Percentiles rank a stretch among this genome's conserved stretches.
These are phyloP conservation scores for Cosmia pyralina DNA, from an alignment of 2,888 invertebrate species.

Conservation along the genomic window DNA sequence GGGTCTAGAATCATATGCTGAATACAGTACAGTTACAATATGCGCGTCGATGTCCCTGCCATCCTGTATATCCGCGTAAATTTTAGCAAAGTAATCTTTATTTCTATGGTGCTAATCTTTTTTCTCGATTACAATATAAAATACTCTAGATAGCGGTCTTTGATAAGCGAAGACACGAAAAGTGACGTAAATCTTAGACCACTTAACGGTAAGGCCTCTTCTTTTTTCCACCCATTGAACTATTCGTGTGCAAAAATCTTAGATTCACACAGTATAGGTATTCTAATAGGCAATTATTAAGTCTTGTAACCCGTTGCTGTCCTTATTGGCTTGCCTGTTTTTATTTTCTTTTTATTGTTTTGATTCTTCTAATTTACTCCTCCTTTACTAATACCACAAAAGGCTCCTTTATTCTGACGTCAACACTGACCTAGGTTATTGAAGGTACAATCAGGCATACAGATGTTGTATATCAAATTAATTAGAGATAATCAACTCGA, in stretches of 20 bases:
- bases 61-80: no score
- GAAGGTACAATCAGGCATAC: not conserved
- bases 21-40: no score
- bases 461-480: constrained; percentile 11
- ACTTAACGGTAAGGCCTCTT: not conserved
- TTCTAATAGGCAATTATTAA: not conserved
- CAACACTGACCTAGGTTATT: constrained; percentile 14
- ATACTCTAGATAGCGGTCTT: not conserved
- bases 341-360: not conserved
- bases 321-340: not conserved
- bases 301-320: not conserved
- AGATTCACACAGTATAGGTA: not conserved
- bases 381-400: not conserved
- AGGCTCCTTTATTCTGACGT: not conserved
- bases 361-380: not conserved
- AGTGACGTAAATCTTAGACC: not conserved
- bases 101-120: not conserved
- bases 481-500: not conserved
- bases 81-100: no score
- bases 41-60: no score
- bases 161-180: constrained; percentile 12
- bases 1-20: no score
- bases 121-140: not conserved
- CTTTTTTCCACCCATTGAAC: not conserved
- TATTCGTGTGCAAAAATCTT: constrained; percentile 3